Evolutionary conservation across 1,140 invertebrate species (phyloP).

Genomic region (Drosophila sucinea): DNA sequence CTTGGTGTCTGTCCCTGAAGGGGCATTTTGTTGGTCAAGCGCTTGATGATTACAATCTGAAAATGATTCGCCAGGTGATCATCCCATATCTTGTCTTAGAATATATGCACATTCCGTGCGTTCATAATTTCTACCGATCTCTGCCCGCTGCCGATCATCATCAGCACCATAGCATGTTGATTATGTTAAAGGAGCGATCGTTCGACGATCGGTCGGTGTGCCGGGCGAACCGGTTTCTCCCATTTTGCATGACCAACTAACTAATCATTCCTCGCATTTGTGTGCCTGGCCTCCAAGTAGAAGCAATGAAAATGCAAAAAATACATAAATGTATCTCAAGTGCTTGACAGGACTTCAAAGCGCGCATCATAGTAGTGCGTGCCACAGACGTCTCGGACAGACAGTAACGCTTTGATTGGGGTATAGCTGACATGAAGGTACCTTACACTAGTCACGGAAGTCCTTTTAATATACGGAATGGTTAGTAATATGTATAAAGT

Average conservation of each 20-base stretch:
- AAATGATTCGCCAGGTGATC: constrained; percentile 63
- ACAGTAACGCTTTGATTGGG: constrained; percentile 22
- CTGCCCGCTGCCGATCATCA: constrained; percentile 50
- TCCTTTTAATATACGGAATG: no score
- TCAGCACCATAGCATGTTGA: constrained; percentile 57
- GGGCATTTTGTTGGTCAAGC: constrained; percentile 36
- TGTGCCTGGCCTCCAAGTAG: constrained; percentile 31
- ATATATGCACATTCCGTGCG: constrained; percentile 63
- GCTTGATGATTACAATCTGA: constrained; percentile 53
- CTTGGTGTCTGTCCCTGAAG: constrained; percentile 5
- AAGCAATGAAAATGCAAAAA: constrained; percentile 78
- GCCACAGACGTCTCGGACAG: constrained; percentile 59
- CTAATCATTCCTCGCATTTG: constrained; percentile 74
- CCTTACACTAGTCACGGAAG: neutral
- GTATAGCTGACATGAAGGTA: neutral
- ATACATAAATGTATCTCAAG: constrained; percentile 81
- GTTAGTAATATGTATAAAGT: no score
- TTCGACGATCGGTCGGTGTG: constrained; percentile 13
- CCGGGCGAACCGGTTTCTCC: constrained; percentile 66
- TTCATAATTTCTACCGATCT: constrained; percentile 63
- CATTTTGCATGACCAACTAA: constrained; percentile 77
- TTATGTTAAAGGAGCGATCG: constrained; percentile 69
- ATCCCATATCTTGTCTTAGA: constrained; percentile 25
- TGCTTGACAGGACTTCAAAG: constrained; percentile 80
- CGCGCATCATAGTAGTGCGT: constrained; percentile 79